These are phyloP conservation scores for Hypomecis atomaria DNA, from an alignment of 2,888 invertebrate genomes.

Conservation along the genomic window DNA sequence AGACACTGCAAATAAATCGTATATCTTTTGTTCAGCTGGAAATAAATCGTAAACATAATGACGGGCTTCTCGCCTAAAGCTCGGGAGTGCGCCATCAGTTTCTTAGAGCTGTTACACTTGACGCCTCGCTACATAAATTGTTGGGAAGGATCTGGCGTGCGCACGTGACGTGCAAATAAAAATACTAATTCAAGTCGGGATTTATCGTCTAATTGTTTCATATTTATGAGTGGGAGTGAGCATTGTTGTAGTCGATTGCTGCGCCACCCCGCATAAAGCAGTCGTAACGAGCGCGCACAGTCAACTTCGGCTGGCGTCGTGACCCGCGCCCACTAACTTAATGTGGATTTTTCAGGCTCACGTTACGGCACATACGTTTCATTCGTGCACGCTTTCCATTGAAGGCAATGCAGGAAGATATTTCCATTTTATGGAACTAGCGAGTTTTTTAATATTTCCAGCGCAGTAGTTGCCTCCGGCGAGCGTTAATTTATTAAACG, in stretches of 20 bases:
- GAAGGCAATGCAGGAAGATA: slow-evolving; percentile 27
- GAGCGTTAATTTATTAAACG: slow-evolving; percentile 56
- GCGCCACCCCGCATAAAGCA: slow-evolving; percentile 64
- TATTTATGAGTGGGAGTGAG: slow-evolving; percentile 70
- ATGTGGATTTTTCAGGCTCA: slow-evolving; percentile 39
- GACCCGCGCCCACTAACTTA: slow-evolving; percentile 55
- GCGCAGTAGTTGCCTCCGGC: slow-evolving; percentile 45
- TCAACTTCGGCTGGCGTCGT: slow-evolving; percentile 60
- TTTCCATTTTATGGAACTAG: slow-evolving; percentile 30
- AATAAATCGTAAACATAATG: slow-evolving; percentile 74
- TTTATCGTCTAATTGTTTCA: slow-evolving; percentile 78
- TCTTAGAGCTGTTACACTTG: slow-evolving; percentile 75
- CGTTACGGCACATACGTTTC: slow-evolving; percentile 31
- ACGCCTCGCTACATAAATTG: slow-evolving; percentile 75
- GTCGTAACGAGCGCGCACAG: slow-evolving; percentile 59
- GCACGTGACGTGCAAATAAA: slow-evolving; percentile 80
- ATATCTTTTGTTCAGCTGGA: slow-evolving; percentile 55
- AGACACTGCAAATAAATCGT: slow-evolving; percentile 52
- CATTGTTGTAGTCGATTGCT: slow-evolving; percentile 70
- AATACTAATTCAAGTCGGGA: slow-evolving; percentile 74
- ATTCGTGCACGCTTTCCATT: slow-evolving; percentile 32
- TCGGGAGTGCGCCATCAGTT: slow-evolving; percentile 69
- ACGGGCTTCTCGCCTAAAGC: slow-evolving; percentile 65
- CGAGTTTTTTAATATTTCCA: slow-evolving; percentile 29
- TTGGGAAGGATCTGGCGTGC: slow-evolving; percentile 60